Evolutionary conservation across 2,797 vertebrate species (phyloP).

Genomic region (Sebastes paucispinis): DNA sequence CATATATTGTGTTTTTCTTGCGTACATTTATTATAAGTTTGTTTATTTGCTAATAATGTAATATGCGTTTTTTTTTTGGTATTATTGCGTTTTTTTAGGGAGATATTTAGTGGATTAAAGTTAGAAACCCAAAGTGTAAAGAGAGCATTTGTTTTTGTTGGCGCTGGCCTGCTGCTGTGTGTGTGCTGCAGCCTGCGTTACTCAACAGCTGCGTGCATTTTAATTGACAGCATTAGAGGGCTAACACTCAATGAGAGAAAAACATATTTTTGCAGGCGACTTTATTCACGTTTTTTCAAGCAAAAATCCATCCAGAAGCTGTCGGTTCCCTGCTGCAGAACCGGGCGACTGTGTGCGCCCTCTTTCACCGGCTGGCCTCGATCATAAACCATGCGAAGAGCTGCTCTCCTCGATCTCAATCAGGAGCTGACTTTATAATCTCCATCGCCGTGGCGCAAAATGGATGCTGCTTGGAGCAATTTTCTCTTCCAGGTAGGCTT

Average conservation of each 20-base stretch:
- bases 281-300: constrained; percentile 52
- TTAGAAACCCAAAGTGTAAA: constrained; percentile 60
- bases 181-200: constrained; percentile 51
- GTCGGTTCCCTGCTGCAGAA: constrained; percentile 38
- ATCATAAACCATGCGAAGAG: constrained; percentile 63
- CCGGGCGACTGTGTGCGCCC: constrained; percentile 31
- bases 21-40: constrained; percentile 63
- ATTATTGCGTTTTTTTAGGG: constrained; percentile 32
- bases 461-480: constrained; percentile 88
- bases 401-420: constrained; percentile 53
- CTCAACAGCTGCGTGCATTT: constrained; percentile 66
- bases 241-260: constrained; percentile 70
- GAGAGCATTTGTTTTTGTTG: constrained; percentile 20
- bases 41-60: constrained; percentile 47
- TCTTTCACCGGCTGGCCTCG: background rate
- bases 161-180: constrained; percentile 54
- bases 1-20: constrained; percentile 53
- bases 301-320: constrained; percentile 17
- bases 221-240: constrained; percentile 52
- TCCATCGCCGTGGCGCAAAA: constrained; percentile 81
- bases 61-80: constrained; percentile 37
- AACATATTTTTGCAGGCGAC: constrained; percentile 41
- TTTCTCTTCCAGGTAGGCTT: constrained; percentile 87
- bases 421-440: constrained; percentile 77
- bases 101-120: constrained; percentile 56